These are phyloP conservation scores for Thera britannica DNA, from an alignment of 2,888 invertebrate species.

Conservation along the genomic window DNA sequence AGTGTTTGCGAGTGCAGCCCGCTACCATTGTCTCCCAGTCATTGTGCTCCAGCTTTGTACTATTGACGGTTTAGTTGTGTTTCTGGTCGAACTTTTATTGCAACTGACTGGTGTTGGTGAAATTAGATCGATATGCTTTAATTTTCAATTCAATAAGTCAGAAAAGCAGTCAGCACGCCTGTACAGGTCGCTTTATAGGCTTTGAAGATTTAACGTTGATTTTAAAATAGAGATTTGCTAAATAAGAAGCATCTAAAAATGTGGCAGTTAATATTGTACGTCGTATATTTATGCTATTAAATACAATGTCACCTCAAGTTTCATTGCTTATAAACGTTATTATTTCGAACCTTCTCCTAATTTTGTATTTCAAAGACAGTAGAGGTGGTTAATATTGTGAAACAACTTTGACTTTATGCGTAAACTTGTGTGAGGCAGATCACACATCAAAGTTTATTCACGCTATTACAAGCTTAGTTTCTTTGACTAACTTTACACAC, in stretches of 20 bases:
- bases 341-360: constrained; percentile 3
- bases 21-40: constrained; percentile 69
- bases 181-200: background rate
- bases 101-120: constrained; percentile 13
- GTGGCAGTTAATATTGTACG: background rate
- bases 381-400: constrained; percentile 29
- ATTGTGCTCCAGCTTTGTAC: constrained; percentile 72
- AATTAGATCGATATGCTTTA: constrained; percentile 2
- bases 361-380: constrained; percentile 28
- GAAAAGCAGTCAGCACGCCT: too few species aligned
- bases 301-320: background rate
- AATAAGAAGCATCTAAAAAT: background rate
- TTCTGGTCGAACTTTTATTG: constrained; percentile 32
- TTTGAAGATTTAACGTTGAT: background rate
- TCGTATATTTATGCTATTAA: background rate
- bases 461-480: constrained; percentile 37
- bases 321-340: background rate
- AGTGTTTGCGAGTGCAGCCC: constrained; percentile 67
- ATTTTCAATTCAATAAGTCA: background rate
- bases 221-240: too few species aligned
- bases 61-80: constrained; percentile 57
- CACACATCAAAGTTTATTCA: constrained; percentile 37
- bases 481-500: constrained; percentile 36
- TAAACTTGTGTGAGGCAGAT: constrained; percentile 34
- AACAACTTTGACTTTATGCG: constrained; percentile 35